These are phyloP conservation scores for Phortica variegata DNA, from an alignment of 1,140 invertebrate species.

Conservation along the genomic window DNA sequence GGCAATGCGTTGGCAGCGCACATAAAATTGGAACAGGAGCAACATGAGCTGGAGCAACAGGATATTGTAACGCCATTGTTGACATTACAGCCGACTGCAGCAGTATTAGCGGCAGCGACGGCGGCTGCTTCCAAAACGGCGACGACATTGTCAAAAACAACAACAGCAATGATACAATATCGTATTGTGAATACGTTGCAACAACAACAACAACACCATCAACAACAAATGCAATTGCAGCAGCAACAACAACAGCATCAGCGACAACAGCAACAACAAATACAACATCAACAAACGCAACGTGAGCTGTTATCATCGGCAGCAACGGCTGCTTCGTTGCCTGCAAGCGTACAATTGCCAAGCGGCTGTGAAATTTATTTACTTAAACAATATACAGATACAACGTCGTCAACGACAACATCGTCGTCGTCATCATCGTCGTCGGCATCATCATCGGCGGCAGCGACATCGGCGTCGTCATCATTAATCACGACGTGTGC, in stretches of 20 bases:
- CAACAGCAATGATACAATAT: conserved; percentile 5
- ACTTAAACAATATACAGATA: conserved; percentile 23
- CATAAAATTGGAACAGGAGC: conserved; percentile 41
- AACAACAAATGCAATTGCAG: background rate
- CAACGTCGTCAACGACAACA: conserved; percentile 10
- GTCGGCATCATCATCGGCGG: background rate
- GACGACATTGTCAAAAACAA: too few species aligned
- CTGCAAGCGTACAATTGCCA: conserved; percentile 42
- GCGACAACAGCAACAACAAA: background rate
- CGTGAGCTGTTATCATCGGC: conserved; percentile 11
- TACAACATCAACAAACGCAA: background rate
- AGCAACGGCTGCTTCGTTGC: conserved; percentile 30
- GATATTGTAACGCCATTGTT: background rate
- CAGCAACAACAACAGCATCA: background rate
- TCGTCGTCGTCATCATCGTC: conserved; percentile 13
- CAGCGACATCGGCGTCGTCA: too few species aligned
- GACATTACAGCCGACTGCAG: too few species aligned
- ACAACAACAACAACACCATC: background rate
- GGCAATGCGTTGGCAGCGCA: conserved; percentile 5
- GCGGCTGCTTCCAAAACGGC: too few species aligned
- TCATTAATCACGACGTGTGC: too few species aligned
- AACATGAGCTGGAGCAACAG: conserved; percentile 10
- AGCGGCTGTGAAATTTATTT: conserved; percentile 53
- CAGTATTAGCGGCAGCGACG: too few species aligned
- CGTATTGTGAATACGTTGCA: conserved; percentile 10